A percentile compares a stretch with the other conserved stretches of the same genome.
Conservation (phyloP, 2,113 vertebrate species). For the Aptenodytes forsteri region DNA sequence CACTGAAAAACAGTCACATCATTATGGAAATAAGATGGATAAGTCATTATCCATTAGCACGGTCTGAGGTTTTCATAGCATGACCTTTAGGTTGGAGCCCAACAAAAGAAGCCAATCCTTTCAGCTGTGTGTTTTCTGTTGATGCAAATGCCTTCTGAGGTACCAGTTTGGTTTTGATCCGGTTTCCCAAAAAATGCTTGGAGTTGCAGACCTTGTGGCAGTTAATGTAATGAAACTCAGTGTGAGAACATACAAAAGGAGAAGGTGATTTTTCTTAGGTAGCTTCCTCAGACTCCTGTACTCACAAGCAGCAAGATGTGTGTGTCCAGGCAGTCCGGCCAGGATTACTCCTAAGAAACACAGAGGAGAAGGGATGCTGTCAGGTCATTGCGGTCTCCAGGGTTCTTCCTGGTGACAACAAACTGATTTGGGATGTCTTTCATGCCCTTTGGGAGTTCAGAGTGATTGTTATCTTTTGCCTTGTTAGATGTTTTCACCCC, state of each 20-base stretch:
- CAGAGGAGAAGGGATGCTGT: neutral
- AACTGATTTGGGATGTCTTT: neutral
- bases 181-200: neutral
- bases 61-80: neutral
- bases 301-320: neutral
- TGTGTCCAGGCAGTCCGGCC: neutral
- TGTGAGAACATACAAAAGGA: neutral
- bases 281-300: neutral
- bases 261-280: neutral
- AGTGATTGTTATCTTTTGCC: neutral
- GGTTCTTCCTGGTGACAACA: neutral
- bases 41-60: neutral
- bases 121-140: neutral
- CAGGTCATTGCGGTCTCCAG: neutral
- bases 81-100: neutral
- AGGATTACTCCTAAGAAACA: neutral
- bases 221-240: neutral
- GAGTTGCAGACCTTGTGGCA: neutral
- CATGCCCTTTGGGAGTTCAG: neutral
- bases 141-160: neutral
- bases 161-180: neutral
- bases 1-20: neutral
- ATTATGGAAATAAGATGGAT: neutral
- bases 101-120: neutral
- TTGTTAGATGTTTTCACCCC: neutral